Base-by-base conservation (phyloP, 1,140 invertebrate genomes). In the Drosophila eugracilis region DNA sequence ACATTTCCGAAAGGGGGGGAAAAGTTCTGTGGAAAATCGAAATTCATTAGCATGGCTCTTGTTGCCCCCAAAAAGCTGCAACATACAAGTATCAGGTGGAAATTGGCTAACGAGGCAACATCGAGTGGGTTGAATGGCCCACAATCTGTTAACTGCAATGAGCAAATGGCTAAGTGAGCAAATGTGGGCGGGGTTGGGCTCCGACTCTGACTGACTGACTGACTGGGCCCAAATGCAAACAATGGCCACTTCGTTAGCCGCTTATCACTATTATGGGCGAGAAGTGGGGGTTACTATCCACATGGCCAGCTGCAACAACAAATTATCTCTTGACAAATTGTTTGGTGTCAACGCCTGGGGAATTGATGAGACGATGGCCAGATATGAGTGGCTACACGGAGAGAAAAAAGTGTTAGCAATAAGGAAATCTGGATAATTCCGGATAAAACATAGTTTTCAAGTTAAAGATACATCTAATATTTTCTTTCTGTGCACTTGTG, bases 281-380 rank as follows among this genome's bases (percentile, higher is more conserved):
- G 48, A 30, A 22, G 42, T 28, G 19, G 26, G 22, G 37, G 59
- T 19, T 15, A 19, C 37, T 45, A n/a, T n/a, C 24, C 19, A 17
- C 41, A 17, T 34, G 54, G 66, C 49, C 42, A 45, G 69, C 76
- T 55, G 65, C 60, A 77, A 54, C 24, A 74, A 54, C 65, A 72
- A 74, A 76, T 80, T 77, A 86, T 86, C 67, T 81, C 55, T 59
- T 83, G 83, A 88, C 78, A 86, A 86, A 86, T 86, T 88, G 71
- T 84, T 65, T 39, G 63, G 54, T 72, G 75, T 74, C 78, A 81
- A 52, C 49, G 60, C 45, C 39, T 54, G 45, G 36, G 62, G 47
- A 67, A 67, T 67, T 67, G 45, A 67, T 67, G 45, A 36, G 37
- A 17, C 53, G 21, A 45, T 50, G 36, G 28, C 26, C 41, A 37